phyloP scores from a whole-genome alignment of 1,140 invertebrate species.

The Caenorhabditis remanei region DNA sequence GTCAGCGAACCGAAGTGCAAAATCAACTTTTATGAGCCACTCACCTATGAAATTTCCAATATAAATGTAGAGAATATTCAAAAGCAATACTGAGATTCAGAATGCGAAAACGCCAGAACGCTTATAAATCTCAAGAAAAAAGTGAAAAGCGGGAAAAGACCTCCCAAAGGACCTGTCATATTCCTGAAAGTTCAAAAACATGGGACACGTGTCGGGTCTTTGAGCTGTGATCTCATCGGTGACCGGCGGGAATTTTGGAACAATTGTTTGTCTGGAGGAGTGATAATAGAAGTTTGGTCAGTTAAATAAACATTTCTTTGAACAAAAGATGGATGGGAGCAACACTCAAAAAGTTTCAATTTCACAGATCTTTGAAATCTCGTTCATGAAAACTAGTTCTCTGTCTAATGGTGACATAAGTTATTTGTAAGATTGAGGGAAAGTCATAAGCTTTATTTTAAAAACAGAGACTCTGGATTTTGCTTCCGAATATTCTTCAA shows the following conservation, averaged over 20 bases:
- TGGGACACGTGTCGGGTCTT: conserved; percentile 9
- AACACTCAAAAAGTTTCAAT: too few relatives aligned
- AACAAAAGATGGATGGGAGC: not conserved
- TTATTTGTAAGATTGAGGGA: too few relatives aligned
- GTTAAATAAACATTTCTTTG: not conserved
- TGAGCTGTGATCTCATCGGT: conserved; percentile 10
- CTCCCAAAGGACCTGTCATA: conserved; percentile 39
- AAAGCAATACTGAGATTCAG: not conserved
- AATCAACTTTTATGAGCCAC: too few relatives aligned
- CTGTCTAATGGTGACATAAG: too few relatives aligned
- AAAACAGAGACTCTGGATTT: too few relatives aligned
- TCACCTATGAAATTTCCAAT: too few relatives aligned
- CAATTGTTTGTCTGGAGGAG: conserved; percentile 29
- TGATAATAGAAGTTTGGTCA: not conserved
- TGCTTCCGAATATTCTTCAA: too few relatives aligned
- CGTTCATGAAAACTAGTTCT: too few relatives aligned
- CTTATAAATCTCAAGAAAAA: conserved; percentile 22
- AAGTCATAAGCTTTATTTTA: too few relatives aligned
- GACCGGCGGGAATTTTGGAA: not conserved
- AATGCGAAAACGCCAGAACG: not conserved
- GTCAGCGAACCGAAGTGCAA: too few relatives aligned
- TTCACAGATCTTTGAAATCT: too few relatives aligned
- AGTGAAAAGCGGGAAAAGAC: not conserved
- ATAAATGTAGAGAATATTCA: too few relatives aligned
- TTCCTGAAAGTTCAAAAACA: conserved; percentile 37